Evolutionary conservation across 2,797 vertebrate genomes (phyloP), one percentile per base, ranked within the genome.

Genomic region (Cynodonichthys magdalenae): DNA sequence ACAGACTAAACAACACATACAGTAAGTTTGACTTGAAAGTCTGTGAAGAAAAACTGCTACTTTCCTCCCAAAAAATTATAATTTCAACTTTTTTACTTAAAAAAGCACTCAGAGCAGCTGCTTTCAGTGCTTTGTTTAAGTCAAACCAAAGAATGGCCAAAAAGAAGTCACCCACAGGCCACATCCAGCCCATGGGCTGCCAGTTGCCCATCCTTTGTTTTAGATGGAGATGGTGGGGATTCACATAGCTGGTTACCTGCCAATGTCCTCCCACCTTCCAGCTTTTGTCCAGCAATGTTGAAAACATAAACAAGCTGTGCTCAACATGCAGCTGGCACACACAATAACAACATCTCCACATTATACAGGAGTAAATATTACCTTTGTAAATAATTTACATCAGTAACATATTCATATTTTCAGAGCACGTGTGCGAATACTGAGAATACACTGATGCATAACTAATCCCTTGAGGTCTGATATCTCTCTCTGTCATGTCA

Each of bases 181-280:
- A 24, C 24, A 24, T 24, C 24, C 24, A 24, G 24, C 24, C 24
- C 24, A 24, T 24, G 24, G 24, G 24, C 24, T 3, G 3, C 24
- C 24, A 24, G 24, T 24, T 24, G 24, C 24, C 24, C 24, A 24
- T 24, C 24, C 24, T 3, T n/a, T 24, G 24, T 24, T 24, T 24
- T 2, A 49, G 69, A 82, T 55, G 59, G 54, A 11, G 17, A 27
- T 20, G 24, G 12, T 50, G 31, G 19, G 9, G 59, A 15, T 44
- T 39, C 17, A 67, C 34, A 36, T 82, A 78, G 87, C 82, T 57
- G 56, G 66, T 90, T 88, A 87, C 80, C 72, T 83, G 64, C 69
- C 80, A 82, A 82, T 79, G 73, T 58, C 59, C 79, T 53, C 68
- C 64, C 61, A 82, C 57, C 59, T 63, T 66, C 41, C 60, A 63